Evolutionary conservation across 2,113 vertebrate genomes (phyloP).

Genomic region (Melanerpes formicivorus): DNA sequence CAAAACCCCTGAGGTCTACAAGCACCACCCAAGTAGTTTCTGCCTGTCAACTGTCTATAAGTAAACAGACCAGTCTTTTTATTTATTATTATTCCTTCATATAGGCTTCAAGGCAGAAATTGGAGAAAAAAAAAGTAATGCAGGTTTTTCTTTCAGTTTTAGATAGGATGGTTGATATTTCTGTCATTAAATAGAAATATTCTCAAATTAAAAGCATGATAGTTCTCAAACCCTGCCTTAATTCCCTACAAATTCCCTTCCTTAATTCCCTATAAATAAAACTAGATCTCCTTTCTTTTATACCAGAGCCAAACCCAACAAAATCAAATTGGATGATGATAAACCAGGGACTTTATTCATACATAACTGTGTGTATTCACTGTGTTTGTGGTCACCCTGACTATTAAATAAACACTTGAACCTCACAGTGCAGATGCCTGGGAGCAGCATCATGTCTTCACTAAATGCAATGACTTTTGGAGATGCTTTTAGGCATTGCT

Average conservation of each 20-base stretch:
- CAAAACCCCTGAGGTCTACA: neutral
- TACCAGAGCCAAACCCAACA: neutral
- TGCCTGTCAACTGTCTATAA: conserved; percentile 6
- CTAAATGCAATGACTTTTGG: neutral
- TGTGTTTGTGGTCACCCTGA: neutral
- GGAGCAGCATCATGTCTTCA: neutral
- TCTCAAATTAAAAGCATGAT: neutral
- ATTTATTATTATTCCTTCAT: neutral
- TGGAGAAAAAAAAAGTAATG: neutral
- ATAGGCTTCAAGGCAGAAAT: neutral
- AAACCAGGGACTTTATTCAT: neutral
- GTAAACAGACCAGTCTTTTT: neutral
- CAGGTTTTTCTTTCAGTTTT: neutral
- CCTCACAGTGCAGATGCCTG: neutral
- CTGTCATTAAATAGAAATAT: neutral
- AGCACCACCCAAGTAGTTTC: neutral
- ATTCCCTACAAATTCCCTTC: too few relatives aligned
- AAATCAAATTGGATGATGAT: neutral
- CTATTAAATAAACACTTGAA: conserved; percentile 12
- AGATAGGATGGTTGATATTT: neutral
- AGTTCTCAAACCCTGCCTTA: neutral
- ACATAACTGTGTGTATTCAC: neutral
- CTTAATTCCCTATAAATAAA: too few relatives aligned
- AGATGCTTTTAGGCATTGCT: conserved; percentile 29
- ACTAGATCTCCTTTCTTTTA: neutral